phyloP scores from a whole-genome alignment of 2,113 vertebrate species.

The Equus quagga region DNA sequence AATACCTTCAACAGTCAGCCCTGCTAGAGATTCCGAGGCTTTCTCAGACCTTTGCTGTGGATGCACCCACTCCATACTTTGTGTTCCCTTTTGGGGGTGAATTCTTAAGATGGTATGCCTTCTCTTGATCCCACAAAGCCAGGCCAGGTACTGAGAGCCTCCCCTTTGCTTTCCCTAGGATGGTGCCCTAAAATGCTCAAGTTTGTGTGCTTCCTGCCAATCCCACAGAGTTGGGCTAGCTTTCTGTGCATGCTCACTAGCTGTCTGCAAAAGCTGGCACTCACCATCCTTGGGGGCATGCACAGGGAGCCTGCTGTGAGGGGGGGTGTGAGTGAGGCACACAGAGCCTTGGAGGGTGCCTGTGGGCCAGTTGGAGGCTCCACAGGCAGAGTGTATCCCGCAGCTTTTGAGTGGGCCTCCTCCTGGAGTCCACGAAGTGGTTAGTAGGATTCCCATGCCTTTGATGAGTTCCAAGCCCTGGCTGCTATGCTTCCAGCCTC shows the following conservation, averaged over 20 bases:
- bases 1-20: neutral
- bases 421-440: fast-evolving
- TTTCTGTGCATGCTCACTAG: neutral
- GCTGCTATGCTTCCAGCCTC: neutral
- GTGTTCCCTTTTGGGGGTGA: neutral
- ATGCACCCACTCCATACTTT: neutral
- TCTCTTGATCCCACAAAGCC: neutral
- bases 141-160: neutral
- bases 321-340: neutral
- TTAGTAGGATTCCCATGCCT: neutral
- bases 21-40: neutral
- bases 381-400: neutral
- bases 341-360: neutral
- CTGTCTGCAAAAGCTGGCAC: neutral
- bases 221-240: neutral
- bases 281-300: neutral
- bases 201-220: neutral
- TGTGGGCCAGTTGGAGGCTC: neutral
- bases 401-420: neutral
- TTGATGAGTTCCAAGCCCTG: neutral
- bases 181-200: neutral
- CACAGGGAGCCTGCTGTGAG: neutral
- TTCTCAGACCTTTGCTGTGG: neutral
- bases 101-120: neutral
- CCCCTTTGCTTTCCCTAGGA: neutral